A percentile compares a stretch with the other conserved stretches of the same genome.
Evolutionary conservation across 2,797 vertebrate species (phyloP).

Genomic region (Sarcoramphus papa): DNA sequence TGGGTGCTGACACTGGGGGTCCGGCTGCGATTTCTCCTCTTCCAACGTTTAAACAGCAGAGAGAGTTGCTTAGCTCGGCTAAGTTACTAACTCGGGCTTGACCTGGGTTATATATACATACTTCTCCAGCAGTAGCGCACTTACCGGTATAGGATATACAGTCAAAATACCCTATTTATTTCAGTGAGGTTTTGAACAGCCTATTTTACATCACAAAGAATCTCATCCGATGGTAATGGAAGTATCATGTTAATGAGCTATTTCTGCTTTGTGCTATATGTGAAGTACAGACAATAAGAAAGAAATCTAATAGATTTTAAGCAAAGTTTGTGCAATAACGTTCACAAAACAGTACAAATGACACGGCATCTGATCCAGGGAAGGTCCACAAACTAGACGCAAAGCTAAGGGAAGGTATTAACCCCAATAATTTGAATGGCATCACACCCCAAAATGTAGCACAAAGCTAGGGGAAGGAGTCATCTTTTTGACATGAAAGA

Average conservation of each 20-base stretch:
- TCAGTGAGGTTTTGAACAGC: not conserved
- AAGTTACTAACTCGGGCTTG: not conserved
- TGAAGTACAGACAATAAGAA: not conserved
- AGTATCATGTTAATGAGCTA: not conserved
- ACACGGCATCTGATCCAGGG: not conserved
- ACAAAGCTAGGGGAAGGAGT: not conserved
- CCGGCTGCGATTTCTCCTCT: not conserved
- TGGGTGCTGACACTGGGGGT: not conserved
- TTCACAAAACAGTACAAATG: rapidly evolving
- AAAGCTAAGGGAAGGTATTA: constrained; percentile 30
- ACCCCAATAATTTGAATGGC: not conserved
- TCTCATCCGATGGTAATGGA: not conserved
- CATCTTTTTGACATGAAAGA: not conserved
- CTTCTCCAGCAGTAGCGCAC: not conserved
- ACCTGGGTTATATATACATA: rapidly evolving
- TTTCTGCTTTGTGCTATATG: not conserved
- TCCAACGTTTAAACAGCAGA: not conserved
- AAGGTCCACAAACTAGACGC: constrained; percentile 21
- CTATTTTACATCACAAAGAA: not conserved
- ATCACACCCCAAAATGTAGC: not conserved
- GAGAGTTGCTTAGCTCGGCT: not conserved
- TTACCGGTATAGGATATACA: not conserved
- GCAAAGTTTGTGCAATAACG: not conserved
- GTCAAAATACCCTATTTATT: not conserved
- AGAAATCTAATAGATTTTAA: not conserved